Evolutionary conservation across 2,797 vertebrate species (phyloP).

Genomic region (Pygocentrus nattereri): DNA sequence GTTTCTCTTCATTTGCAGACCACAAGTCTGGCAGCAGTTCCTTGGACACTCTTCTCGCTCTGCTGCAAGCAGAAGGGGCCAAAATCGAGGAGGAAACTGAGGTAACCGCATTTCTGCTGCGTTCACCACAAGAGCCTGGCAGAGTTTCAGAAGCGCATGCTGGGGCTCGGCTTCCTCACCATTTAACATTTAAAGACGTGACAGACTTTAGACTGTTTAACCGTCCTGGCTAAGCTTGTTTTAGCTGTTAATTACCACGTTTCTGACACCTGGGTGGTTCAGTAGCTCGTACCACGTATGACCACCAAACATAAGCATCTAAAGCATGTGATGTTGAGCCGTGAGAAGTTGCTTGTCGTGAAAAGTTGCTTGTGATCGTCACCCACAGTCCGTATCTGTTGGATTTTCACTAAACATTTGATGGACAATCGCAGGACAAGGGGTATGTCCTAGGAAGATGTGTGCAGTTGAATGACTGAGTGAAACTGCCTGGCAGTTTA

Average conservation of each 20-base stretch:
- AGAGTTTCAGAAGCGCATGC: not conserved
- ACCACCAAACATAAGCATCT: not conserved
- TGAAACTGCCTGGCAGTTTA: too few species aligned
- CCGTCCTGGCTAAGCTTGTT: not conserved
- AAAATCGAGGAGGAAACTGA: slow-evolving; percentile 99
- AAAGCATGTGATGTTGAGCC: not conserved
- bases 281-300: not conserved
- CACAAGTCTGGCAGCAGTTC: slow-evolving; percentile 87
- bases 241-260: not conserved
- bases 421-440: too few species aligned
- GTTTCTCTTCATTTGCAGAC: slow-evolving; percentile 75
- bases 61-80: slow-evolving; percentile 95
- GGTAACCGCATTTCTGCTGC: slow-evolving; percentile 76
- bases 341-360: not conserved
- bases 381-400: too few species aligned
- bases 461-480: too few species aligned
- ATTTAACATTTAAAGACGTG: not conserved
- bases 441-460: too few species aligned
- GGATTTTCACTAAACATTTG: too few species aligned
- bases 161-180: not conserved
- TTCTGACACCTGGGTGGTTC: not conserved
- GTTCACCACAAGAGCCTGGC: not conserved
- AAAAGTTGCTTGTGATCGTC: too few species aligned
- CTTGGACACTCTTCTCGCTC: slow-evolving; percentile 90
- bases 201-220: not conserved